These are phyloP conservation scores for Cremastinae sp. DNA, from an alignment of 2,888 invertebrate genomes.

Conservation along the genomic window DNA sequence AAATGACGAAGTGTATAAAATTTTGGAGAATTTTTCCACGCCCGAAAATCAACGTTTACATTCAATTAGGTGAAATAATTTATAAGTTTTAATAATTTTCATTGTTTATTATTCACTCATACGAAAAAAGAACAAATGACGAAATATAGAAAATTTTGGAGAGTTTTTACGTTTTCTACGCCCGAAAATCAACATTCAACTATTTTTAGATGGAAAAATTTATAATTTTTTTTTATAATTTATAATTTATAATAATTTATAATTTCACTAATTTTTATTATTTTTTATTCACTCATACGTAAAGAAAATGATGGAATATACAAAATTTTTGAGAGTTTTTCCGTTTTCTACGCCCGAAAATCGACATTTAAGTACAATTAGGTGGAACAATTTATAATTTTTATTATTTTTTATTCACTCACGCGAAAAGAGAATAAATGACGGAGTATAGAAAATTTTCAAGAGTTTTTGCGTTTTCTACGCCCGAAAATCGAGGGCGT, in stretches of 20 bases:
- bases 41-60: not conserved
- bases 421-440: too few relatives aligned
- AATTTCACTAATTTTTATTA: not conserved
- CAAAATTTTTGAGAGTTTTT: not conserved
- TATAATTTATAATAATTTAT: not conserved
- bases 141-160: too few relatives aligned
- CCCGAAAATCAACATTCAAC: slow-evolving; percentile 60
- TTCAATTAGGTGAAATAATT: not conserved
- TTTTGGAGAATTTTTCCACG: not conserved
- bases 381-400: too few relatives aligned
- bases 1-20: not conserved
- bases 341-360: not conserved
- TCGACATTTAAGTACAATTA: not conserved
- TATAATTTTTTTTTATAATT: not conserved
- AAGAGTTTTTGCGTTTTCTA: not conserved
- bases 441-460: too few relatives aligned
- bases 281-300: not conserved
- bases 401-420: too few relatives aligned
- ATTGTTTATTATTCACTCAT: too few relatives aligned
- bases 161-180: not conserved
- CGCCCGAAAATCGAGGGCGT: slow-evolving; percentile 59
- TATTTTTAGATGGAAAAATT: not conserved
- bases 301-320: not conserved
- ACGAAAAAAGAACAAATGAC: too few relatives aligned
- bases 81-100: too few relatives aligned